Evolutionary conservation across 30 jellyfish, hydroid and myxozoan genomes (phyloP), one percentile per base, ranked within the genome.

Genomic region (Haliclystus octoradiatus): DNA sequence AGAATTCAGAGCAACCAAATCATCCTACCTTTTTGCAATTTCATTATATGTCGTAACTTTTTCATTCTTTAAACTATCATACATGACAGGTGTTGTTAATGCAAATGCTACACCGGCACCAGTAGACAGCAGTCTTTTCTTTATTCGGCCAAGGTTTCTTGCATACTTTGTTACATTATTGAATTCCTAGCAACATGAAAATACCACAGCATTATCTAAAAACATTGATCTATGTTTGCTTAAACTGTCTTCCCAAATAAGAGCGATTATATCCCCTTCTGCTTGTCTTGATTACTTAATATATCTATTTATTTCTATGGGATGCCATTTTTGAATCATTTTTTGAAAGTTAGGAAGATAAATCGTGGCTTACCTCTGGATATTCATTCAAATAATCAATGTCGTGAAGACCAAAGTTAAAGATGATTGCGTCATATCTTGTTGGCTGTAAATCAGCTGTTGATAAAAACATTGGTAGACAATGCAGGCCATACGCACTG

Each of bases 391-490:
- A 52, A 63, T 73, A 87, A 32, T 87, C 85, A 49, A 79, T 75
- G 67, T 87, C 97, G 62, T 87, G 97, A 82, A 87, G 61, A 15
- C 97, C 97, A 71, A 79, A 87, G 66, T 87, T 87, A 63, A 87
- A 87, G 5, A 80, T 33, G 2, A 87, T 75, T 34, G 66, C 97
- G 52, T 87, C 97, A 70, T 66, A 87, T 51, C 80, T 34, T 28
- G 97, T 79, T 31, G 97, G 97, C 25, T 70, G 3, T 30, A 79
- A 66, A 76, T 71, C 72, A 26, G 87, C 68, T 24, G 97, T 79
- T 0, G 97, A 74, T 32, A 87, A 57, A 50, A 87, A 51, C 33
- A 74, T 32, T 5, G 63, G 77, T 0, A 87, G 53, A 67, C 97
- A 87, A 34, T 80, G 81, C 28, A 80, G 80, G n/a, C 97, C 97